Conservation (phyloP, 2,888 invertebrate genomes). For the Apamea sordens region DNA sequence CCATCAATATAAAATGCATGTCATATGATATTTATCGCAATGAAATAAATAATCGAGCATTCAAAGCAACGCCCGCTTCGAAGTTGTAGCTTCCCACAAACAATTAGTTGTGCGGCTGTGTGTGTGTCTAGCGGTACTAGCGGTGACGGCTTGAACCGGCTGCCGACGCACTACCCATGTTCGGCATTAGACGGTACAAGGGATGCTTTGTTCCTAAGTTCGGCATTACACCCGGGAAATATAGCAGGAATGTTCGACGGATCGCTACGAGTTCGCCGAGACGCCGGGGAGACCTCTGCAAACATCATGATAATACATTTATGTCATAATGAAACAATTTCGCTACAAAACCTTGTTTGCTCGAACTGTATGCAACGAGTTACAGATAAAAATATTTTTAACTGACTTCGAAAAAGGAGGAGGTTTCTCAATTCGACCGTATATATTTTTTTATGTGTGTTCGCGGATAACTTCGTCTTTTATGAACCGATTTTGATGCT, state of each 20-base stretch:
- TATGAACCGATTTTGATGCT: too few species aligned
- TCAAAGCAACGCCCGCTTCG: constrained; percentile 29
- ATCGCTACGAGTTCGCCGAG: constrained; percentile 72
- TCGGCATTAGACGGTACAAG: constrained; percentile 72
- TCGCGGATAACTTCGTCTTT: too few species aligned
- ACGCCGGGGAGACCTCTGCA: constrained; percentile 67
- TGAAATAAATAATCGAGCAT: constrained; percentile 29
- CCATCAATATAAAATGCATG: not conserved
- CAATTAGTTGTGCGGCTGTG: constrained; percentile 59
- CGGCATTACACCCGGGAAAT: constrained; percentile 78
- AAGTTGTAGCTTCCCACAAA: constrained; percentile 56
- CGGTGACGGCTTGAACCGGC: constrained; percentile 59
- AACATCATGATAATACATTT: constrained; percentile 67
- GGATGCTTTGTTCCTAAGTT: constrained; percentile 79
- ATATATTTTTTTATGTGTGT: too few species aligned
- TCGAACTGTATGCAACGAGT: constrained; percentile 6
- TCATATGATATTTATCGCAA: constrained; percentile 14
- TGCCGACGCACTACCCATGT: constrained; percentile 68
- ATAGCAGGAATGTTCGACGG: constrained; percentile 75
- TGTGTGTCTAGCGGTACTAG: constrained; percentile 37
- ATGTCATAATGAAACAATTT: constrained; percentile 69
- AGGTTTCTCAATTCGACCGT: too few species aligned
- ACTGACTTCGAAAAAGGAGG: too few species aligned
- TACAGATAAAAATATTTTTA: not conserved
- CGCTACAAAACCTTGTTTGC: constrained; percentile 43